Conservation (phyloP, 2,113 vertebrate genomes). For the Panthera tigris region DNA sequence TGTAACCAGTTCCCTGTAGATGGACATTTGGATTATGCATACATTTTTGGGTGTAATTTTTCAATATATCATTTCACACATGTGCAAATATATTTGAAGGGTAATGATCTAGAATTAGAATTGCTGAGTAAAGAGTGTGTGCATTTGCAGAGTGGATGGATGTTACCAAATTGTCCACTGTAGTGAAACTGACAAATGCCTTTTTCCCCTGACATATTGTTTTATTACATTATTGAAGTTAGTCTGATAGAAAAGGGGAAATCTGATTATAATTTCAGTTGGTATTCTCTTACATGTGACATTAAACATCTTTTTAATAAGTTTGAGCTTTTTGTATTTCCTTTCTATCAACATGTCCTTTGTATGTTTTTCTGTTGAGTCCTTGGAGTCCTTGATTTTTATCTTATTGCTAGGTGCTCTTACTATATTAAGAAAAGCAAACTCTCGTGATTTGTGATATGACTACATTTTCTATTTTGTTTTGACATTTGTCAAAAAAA, state of each 20-base stretch:
- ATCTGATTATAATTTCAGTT: conserved; percentile 9
- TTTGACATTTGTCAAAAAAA: conserved; percentile 1
- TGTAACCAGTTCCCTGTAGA: background rate
- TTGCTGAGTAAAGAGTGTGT: background rate
- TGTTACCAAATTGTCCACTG: background rate
- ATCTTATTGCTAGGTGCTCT: background rate
- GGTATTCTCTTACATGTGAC: background rate
- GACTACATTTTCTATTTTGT: background rate
- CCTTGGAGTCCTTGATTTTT: background rate
- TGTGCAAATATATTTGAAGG: background rate
- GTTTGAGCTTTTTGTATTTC: conserved; percentile 15
- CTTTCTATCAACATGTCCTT: background rate
- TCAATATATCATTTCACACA: background rate
- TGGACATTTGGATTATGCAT: background rate
- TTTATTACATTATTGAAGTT: background rate
- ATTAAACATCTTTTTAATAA: background rate
- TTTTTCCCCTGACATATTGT: background rate
- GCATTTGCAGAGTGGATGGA: background rate
- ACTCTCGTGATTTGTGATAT: background rate
- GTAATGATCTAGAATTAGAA: conserved; percentile 17
- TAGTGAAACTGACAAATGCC: background rate
- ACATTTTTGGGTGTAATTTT: background rate
- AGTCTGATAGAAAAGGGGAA: background rate
- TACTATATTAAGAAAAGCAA: background rate
- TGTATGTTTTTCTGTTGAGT: background rate